Base-by-base conservation (phyloP, 2,113 vertebrate genomes). In the Puffinus mauretanicus region DNA sequence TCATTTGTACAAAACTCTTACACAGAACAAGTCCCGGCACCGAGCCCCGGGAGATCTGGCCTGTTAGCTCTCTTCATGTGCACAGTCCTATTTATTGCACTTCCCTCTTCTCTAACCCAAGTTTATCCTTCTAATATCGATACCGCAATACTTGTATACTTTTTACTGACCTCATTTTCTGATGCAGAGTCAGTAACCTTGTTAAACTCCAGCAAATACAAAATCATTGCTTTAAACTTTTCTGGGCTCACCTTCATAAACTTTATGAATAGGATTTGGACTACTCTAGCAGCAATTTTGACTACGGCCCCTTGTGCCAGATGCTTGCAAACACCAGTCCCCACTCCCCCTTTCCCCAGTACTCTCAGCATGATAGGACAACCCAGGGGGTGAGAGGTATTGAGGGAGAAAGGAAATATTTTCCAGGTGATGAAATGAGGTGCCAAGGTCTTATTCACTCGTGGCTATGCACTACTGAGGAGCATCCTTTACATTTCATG, bases 241-340 rank as follows among this genome's bases (percentile, higher is more conserved):
- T 44, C 91, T 84, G 86, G 86, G 47, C 80, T 93, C 64, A 64
- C 77, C 69, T 81, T 94, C 76, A 46, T 69, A 83, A 81, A 82
- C 36, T 47, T 96, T 82, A 93, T 86, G 90, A 88, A 86, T 64
- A 89, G 94, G 91, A 92, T 92, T 93, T 94, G 91, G 69, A 79
- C 47, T 58, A 38, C 47, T 76, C 44, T 12, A 69, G 83, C 47
- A 82, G 65, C 77, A 89, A 24, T 84, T 92, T 73, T 61, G 57
- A 89, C 34, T 55, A 44, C 11, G 52, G 40, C 22, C 40, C 9
- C 49, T 52, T 27, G 44, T 72, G 47, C 72, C 72, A 93, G 83
- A 78, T 30, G 22, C 80, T 78, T 86, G 65, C 29, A 27, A 70
- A 71, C 19, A 75, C 9, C 29, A n/a, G 15, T 86, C 32, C 22